These are phyloP conservation scores for Chauna torquata DNA, from an alignment of 2,113 vertebrate genomes.

Conservation along the genomic window DNA sequence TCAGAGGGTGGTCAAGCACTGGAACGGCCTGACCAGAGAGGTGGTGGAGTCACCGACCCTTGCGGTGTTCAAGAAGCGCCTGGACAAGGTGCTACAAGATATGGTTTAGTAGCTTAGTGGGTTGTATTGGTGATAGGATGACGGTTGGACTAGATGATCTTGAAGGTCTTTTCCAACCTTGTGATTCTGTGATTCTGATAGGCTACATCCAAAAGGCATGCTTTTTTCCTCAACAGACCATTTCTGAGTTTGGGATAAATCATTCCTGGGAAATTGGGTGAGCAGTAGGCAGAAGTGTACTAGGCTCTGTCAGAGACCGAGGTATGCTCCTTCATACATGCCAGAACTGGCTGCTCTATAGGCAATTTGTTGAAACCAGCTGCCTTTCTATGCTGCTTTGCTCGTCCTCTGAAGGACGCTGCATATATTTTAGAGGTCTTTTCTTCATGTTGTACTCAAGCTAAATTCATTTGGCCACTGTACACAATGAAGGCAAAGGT, in stretches of 20 bases:
- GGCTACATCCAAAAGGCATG: not conserved
- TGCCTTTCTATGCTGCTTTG: not conserved
- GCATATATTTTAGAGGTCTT: not conserved
- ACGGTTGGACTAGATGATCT: no score
- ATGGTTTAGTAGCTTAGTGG: no score
- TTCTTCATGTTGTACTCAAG: not conserved
- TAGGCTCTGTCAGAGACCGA: not conserved
- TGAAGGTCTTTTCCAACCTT: no score
- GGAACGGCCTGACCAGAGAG: no score
- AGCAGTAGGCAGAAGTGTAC: not conserved
- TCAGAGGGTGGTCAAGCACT: no score
- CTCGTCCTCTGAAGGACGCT: not conserved
- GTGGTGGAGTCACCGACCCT: no score
- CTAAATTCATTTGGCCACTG: not conserved
- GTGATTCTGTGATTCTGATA: no score
- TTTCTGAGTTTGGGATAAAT: not conserved
- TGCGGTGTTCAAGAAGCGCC: no score
- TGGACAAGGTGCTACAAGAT: no score
- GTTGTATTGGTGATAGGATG: no score
- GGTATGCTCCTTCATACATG: not conserved
- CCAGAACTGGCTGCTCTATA: not conserved
- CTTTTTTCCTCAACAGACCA: not conserved
- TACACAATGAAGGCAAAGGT: not conserved
- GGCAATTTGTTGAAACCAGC: not conserved
- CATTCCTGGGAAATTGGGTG: not conserved